A percentile compares a stretch with the other conserved stretches of the same genome.
Evolutionary conservation across 2,888 invertebrate species (phyloP).

Genomic region (Dascillus cervinus): DNA sequence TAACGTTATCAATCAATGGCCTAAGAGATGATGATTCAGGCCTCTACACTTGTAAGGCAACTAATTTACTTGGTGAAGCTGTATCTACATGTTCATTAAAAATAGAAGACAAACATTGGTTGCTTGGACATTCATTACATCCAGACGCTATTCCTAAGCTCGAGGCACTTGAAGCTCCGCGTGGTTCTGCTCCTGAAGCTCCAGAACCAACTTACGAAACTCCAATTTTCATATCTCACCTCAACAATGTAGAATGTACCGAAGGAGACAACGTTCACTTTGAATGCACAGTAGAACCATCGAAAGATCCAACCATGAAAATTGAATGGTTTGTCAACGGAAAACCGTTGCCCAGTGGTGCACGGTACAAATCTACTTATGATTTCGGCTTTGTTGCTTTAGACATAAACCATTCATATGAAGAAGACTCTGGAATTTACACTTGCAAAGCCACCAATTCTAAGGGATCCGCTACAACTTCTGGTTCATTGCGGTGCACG

Average conservation of each 20-base stretch:
- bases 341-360: conserved; percentile 77
- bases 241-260: conserved; percentile 82
- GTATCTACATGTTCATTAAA: conserved; percentile 86
- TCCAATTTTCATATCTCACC: conserved; percentile 83
- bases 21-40: conserved; percentile 87
- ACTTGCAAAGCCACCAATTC: conserved; percentile 84
- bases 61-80: conserved; percentile 88
- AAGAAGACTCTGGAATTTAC: conserved; percentile 88
- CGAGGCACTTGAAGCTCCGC: conserved; percentile 76
- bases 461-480: conserved; percentile 83
- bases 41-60: conserved; percentile 91
- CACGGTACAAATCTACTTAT: conserved; percentile 85
- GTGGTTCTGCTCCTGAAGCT: conserved; percentile 55
- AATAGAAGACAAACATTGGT: conserved; percentile 82
- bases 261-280: conserved; percentile 87
- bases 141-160: conserved; percentile 84
- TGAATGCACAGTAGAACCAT: conserved; percentile 86
- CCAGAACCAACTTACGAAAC: conserved; percentile 75
- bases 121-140: conserved; percentile 79
- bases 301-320: conserved; percentile 82
- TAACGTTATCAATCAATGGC: conserved; percentile 83
- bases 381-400: conserved; percentile 95
- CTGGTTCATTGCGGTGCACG: conserved; percentile 79
- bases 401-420: conserved; percentile 79
- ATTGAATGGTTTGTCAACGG: conserved; percentile 96